Evolutionary conservation across 2,797 vertebrate species (phyloP).

Genomic region (Xiphophorus birchmanni): DNA sequence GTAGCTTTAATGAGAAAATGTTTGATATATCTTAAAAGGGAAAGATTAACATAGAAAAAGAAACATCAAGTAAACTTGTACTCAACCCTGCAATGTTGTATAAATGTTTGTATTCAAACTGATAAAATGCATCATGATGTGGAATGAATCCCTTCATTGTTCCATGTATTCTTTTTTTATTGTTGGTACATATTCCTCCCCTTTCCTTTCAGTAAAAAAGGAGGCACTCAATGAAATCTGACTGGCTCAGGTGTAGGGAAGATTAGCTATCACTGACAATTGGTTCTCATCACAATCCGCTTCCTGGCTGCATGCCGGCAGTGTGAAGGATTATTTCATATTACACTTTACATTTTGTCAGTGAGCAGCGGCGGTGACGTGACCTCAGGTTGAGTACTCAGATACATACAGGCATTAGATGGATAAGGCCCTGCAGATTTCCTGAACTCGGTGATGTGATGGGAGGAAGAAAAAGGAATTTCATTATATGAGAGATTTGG

Average conservation of each 20-base stretch:
- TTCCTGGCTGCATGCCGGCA: slow-evolving; percentile 36
- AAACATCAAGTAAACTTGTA: neutral
- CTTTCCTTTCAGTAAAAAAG: slow-evolving; percentile 18
- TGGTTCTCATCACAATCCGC: slow-evolving; percentile 48
- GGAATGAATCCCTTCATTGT: slow-evolving; percentile 8
- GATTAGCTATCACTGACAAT: slow-evolving; percentile 49
- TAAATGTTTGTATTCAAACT: neutral
- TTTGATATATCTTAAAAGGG: neutral
- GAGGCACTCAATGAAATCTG: slow-evolving; percentile 19
- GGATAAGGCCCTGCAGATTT: slow-evolving; percentile 56
- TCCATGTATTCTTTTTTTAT: neutral
- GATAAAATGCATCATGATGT: neutral
- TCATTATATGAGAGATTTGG: slow-evolving; percentile 29
- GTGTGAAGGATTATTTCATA: slow-evolving; percentile 62
- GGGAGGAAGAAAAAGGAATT: slow-evolving; percentile 10
- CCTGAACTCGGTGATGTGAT: slow-evolving; percentile 34
- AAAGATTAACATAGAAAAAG: neutral
- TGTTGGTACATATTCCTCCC: neutral
- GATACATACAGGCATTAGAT: slow-evolving; percentile 45
- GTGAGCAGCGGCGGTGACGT: slow-evolving; percentile 36
- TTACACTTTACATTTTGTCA: slow-evolving; percentile 57
- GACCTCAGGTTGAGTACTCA: slow-evolving; percentile 47
- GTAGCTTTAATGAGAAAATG: neutral
- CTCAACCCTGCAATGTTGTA: neutral
- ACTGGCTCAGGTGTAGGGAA: slow-evolving; percentile 48